Base-by-base conservation (phyloP, 2,113 vertebrate genomes). In the Amblyornis subalaris region DNA sequence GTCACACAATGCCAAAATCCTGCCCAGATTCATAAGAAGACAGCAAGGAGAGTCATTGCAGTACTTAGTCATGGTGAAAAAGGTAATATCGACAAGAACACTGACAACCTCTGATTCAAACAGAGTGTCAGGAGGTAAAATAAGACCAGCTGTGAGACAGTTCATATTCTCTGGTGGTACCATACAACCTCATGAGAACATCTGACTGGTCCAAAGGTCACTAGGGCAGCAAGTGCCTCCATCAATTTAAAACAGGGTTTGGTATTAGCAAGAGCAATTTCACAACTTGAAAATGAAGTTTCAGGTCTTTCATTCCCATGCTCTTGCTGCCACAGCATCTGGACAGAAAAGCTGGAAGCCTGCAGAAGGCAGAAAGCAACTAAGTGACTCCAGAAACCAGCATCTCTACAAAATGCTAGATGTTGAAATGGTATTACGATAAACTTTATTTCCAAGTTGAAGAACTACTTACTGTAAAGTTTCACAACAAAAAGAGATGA, bases 31-130 rank as follows among this genome's bases (percentile, higher is more conserved):
- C 7, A 10, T 13, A 31, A 50, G 40, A 81, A 83, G 51, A 62
- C 20, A 77, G 58, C 0, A 3, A 20, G 33, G 31, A 2, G 1
- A 93, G 44, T 69, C 53, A 81, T 2, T 0, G 0, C 45, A 57
- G 42, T 67, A 69, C 10, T 72, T 53, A 75, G 53, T 47, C 28
- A 71, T 0, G 1, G 10, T 67, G 62, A 61, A 81, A 95, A 75
- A n/a, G 58, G 64, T 17, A 29, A 73, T 3, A 61, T 20, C 82
- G 87, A 36, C 54, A 70, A n/a, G 15, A 75, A 55, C 28, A 65
- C 12, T 29, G 40, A 72, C 24, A 88, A 60, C 7, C 25, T 89
- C 70, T 44, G 51, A n/a, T 48, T 69, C n/a, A 85, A 75, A 75
- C 24, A 35, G 0, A 55, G 19, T 64, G 77, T 78, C 74, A 82